Percentiles rank a stretch among this genome's conserved stretches.
phyloP scores from a whole-genome alignment of 2,797 vertebrate species.

The Eutrigla gurnardus region DNA sequence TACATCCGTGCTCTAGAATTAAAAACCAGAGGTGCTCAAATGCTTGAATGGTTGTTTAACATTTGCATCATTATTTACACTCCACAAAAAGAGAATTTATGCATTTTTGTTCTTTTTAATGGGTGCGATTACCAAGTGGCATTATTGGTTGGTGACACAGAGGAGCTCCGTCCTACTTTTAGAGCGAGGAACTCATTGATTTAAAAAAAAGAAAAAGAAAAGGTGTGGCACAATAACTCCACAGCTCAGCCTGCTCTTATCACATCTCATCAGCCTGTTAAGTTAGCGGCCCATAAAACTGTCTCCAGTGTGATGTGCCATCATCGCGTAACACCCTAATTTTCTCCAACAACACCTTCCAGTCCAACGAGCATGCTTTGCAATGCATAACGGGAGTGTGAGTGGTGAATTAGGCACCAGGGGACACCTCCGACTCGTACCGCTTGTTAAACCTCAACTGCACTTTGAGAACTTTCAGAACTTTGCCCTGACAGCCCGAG shows the following conservation, averaged over 20 bases:
- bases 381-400: conserved; percentile 67
- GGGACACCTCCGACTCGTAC: conserved; percentile 66
- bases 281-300: conserved; percentile 70
- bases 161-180: conserved; percentile 37
- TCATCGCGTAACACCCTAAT: conserved; percentile 72
- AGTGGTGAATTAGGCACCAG: conserved; percentile 63
- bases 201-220: conserved; percentile 1
- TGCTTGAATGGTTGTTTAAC: conserved; percentile 8
- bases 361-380: conserved; percentile 67
- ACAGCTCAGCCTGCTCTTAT: conserved; percentile 63
- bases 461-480: conserved; percentile 38
- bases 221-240: conserved; percentile 42
- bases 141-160: conserved; percentile 16
- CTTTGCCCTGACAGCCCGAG: conserved; percentile 50
- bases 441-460: conserved; percentile 63
- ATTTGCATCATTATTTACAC: conserved; percentile 17
- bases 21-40: conserved; percentile 16
- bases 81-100: neutral
- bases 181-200: conserved; percentile 8
- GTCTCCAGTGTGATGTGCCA: conserved; percentile 67
- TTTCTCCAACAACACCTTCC: conserved; percentile 74
- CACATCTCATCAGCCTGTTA: conserved; percentile 75
- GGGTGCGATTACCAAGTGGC: neutral
- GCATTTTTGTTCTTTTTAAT: neutral
- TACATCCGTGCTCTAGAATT: conserved; percentile 21